phyloP scores from a whole-genome alignment of 2,888 invertebrate species.

The Drosophila percnosoma region DNA sequence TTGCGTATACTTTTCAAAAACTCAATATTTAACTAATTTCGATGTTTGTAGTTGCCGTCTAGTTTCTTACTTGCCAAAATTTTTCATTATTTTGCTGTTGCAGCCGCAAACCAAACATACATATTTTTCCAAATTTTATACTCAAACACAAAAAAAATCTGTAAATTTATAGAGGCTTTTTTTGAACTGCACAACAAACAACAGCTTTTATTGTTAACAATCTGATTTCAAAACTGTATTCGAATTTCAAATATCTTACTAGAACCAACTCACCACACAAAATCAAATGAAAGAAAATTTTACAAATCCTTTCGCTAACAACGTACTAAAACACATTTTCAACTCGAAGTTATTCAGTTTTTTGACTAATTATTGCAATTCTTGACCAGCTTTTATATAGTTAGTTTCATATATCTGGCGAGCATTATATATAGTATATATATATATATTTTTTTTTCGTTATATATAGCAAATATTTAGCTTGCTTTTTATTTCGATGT shows the following conservation, averaged over 20 bases:
- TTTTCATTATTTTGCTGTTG: slow-evolving; percentile 8
- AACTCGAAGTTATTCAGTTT: slow-evolving; percentile 32
- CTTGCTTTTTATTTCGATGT: slow-evolving; percentile 64
- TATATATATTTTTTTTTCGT: slow-evolving; percentile 8
- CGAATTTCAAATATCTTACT: slow-evolving; percentile 15
- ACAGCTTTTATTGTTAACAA: slow-evolving; percentile 1
- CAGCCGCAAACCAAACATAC: neutral
- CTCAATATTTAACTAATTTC: slow-evolving; percentile 12
- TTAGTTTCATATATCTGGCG: slow-evolving; percentile 50
- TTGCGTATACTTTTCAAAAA: slow-evolving; percentile 7
- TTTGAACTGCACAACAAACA: slow-evolving; percentile 39
- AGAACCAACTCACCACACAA: slow-evolving; percentile 84
- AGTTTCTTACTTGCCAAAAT: slow-evolving; percentile 22
- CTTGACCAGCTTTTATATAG: slow-evolving; percentile 34
- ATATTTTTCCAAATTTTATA: slow-evolving; percentile 1
- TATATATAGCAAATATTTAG: slow-evolving; percentile 37
- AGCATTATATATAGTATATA: slow-evolving; percentile 41
- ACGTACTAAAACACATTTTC: slow-evolving; percentile 31
- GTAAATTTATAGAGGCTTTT: slow-evolving; percentile 42
- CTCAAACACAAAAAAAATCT: too few species aligned
- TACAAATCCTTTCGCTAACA: slow-evolving; percentile 14
- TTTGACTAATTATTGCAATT: slow-evolving; percentile 32
- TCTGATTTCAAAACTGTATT: slow-evolving; percentile 7
- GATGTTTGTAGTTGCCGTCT: slow-evolving; percentile 29
- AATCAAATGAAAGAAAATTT: slow-evolving; percentile 67